Evolutionary conservation across 2,797 vertebrate species (phyloP).

Genomic region (Eulemur mongoz): DNA sequence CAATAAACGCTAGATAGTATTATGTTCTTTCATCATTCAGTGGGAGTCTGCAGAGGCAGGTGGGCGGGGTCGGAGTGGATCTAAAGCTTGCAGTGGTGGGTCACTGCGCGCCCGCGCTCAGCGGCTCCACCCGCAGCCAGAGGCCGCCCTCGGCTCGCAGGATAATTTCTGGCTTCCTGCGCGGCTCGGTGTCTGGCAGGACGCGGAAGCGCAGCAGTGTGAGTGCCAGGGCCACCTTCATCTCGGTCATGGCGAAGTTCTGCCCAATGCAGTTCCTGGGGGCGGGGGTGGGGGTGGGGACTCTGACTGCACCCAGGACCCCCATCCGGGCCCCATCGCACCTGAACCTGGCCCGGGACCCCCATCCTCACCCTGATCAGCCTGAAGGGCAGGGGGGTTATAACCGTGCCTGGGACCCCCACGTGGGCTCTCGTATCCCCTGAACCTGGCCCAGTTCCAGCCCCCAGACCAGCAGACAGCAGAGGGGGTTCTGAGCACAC

Average conservation of each 20-base stretch:
- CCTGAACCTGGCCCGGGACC: rapidly evolving
- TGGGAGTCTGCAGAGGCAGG: too few relatives aligned
- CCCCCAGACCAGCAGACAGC: neutral
- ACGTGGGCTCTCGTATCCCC: rapidly evolving
- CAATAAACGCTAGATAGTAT: neutral
- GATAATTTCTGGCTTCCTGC: neutral
- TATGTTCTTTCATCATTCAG: neutral
- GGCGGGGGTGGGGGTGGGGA: neutral
- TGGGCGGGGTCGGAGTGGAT: too few relatives aligned
- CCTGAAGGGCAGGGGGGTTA: rapidly evolving
- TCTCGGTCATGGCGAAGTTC: neutral
- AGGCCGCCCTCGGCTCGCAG: neutral
- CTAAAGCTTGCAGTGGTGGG: too few relatives aligned
- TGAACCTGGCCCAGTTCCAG: neutral
- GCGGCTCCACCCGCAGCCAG: neutral
- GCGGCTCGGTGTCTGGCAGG: neutral
- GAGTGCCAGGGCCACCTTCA: neutral
- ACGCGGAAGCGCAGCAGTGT: neutral
- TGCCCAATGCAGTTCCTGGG: neutral
- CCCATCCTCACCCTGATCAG: rapidly evolving
- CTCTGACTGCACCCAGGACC: neutral
- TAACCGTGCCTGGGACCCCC: neutral
- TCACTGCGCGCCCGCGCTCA: neutral
- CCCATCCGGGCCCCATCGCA: rapidly evolving
- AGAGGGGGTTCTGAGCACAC: rapidly evolving